Evolutionary conservation across 2,888 invertebrate genomes (phyloP), one percentile per base, ranked within the genome.

Genomic region (Amblyjoppa proteus): DNA sequence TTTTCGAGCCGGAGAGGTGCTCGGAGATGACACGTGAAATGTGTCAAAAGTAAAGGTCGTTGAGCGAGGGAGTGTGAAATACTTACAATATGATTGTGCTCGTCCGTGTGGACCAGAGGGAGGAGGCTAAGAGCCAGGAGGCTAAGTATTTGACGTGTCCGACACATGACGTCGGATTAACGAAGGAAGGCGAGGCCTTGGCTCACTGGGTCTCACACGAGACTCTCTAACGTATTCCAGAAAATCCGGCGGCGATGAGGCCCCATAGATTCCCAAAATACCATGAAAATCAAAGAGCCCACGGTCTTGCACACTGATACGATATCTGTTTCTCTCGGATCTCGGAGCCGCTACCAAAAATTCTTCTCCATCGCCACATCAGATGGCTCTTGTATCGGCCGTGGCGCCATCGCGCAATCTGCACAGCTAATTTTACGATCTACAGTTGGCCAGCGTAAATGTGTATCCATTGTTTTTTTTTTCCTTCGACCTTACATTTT

Each of bases 11-110:
- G 2, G 16, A 61, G 31, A n/a, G n/a, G 31, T 7, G 6, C 2
- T 4, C 61, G 13, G 0, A n/a, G 34, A 31, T 34, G 16, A 64
- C 61, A 31, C 31, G 61, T 58, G n/a, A 64, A 64, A 64, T 16
- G 16, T 31, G 61, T 31, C 13, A 1, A 31, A 34, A 16, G 31
- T 28, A n/a, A 34, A 31, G 53, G 20, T 34, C 16, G 16, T n/a
- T 11, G 61, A 64, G 61, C 28, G 31, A 64, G n/a, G 5, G 31
- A 64, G 31, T 64, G 61, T 64, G 16, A 64, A 64, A 84, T 91
- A 96, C 96, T 96, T 94, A 97, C 97, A 92, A 96, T 94, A 94
- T 97, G 97, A 94, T 96, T 96, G 94, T 97, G 97, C 94, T 97
- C 97, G 93, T 97, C 97, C 95, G 91, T 95, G 69, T 76, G 87